Evolutionary conservation across 2,888 invertebrate species (phyloP).

Genomic region (Pseudanteris insignis): DNA sequence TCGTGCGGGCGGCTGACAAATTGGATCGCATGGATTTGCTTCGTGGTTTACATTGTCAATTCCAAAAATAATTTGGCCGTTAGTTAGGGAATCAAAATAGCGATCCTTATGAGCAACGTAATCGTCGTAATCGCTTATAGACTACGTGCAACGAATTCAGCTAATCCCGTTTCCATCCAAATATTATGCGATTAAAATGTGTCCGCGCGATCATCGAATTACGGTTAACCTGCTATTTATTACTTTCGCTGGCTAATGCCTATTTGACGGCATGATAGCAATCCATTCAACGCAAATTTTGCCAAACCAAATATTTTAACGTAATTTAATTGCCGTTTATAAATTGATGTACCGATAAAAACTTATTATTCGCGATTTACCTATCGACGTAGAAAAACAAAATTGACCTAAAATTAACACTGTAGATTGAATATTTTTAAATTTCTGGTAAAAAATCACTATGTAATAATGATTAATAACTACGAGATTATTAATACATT

Average conservation of each 20-base stretch:
- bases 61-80: slow-evolving; percentile 26
- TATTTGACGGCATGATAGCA: slow-evolving; percentile 4
- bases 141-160: slow-evolving; percentile 31
- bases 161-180: slow-evolving; percentile 36
- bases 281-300: too few species aligned
- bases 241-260: slow-evolving; percentile 23
- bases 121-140: slow-evolving; percentile 40
- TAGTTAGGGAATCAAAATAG: slow-evolving; percentile 23
- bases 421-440: too few species aligned
- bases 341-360: too few species aligned
- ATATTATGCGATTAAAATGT: slow-evolving; percentile 40
- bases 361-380: too few species aligned
- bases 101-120: slow-evolving; percentile 30
- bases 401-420: too few species aligned
- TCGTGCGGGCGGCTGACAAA: slow-evolving; percentile 21
- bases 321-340: too few species aligned
- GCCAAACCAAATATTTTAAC: too few species aligned
- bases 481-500: too few species aligned
- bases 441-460: too few species aligned
- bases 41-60: slow-evolving; percentile 29
- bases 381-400: too few species aligned
- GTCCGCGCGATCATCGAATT: slow-evolving; percentile 25
- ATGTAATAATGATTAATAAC: too few species aligned
- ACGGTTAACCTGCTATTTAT: slow-evolving; percentile 16
- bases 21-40: slow-evolving; percentile 27